Base-by-base conservation (phyloP, 2,113 vertebrate genomes). In the Sylvicapra grimmia region DNA sequence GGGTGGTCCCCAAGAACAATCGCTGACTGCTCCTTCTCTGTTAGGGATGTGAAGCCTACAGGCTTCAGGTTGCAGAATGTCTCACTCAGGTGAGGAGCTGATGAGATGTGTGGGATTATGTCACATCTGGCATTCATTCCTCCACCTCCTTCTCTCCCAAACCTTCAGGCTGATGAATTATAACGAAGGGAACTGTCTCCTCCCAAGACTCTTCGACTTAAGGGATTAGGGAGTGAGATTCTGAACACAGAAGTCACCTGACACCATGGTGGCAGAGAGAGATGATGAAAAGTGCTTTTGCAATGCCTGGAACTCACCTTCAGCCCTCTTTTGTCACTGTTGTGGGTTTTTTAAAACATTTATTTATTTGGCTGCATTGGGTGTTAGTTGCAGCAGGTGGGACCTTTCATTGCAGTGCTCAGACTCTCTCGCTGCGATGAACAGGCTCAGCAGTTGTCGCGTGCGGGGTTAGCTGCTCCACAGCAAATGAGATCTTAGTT, bases 381-480 rank as follows among this genome's bases (percentile, higher is more conserved):
- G 40, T 27, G 3, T 27, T 44, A 25, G 12, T 4, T 75, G 72
- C 12, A 44, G 72, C 72, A 27, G 36, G 40, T 27, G 72, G 3
- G 23, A 7, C 40, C 72, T 44, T 77, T 27, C 23, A 25, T 15
- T 44, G 72, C 72, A 27, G 40, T 1, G 40, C 40, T 44, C 72
- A 44, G 40, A 14, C 36, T 44, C 36, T 75, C 36, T 44, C 1
- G 5, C 12, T 77, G 72, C 13, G 0, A 27, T 27, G 72, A 6
- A 27, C 72, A 44, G 72, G 23, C 72, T 44, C 40, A 27, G 72
- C 7, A 77, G 72, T 8, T 44, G 6, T 8, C 0, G 0, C 6
- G 0, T 44, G 40, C 0, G 0, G 72, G 12, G 12, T 77, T 44
- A 77, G 72, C 36, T 25, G 12, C 23, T 44, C 72, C 36, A 25